These are phyloP conservation scores for Mimachlamys varia DNA, from an alignment of 2,888 invertebrate genomes.

Conservation along the genomic window DNA sequence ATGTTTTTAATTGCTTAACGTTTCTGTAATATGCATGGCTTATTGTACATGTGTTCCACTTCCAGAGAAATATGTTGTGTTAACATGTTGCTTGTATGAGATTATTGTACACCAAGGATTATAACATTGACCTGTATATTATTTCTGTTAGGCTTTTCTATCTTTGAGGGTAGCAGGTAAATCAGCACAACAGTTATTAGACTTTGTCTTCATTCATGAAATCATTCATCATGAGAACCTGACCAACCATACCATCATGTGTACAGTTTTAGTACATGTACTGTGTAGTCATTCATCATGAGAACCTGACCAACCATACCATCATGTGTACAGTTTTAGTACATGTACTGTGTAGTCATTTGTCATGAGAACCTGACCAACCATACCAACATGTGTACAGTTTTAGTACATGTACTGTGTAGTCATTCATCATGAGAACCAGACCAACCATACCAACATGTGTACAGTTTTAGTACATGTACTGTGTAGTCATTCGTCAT, in stretches of 20 bases:
- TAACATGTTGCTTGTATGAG: background rate
- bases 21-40: no score
- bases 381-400: background rate
- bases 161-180: background rate
- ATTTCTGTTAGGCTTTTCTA: conserved; percentile 22
- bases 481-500: background rate
- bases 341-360: background rate
- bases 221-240: background rate
- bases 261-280: background rate
- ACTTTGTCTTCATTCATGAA: background rate
- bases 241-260: background rate
- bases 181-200: background rate
- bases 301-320: background rate
- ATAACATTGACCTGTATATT: background rate
- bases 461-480: background rate
- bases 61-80: background rate
- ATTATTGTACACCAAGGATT: background rate
- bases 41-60: no score
- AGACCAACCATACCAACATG: background rate
- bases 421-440: background rate
- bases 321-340: background rate
- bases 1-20: no score
- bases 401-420: background rate
- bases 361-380: background rate
- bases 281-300: background rate